Evolutionary conservation across 2,888 invertebrate genomes (phyloP).

Genomic region (Drosophila sordidapex): DNA sequence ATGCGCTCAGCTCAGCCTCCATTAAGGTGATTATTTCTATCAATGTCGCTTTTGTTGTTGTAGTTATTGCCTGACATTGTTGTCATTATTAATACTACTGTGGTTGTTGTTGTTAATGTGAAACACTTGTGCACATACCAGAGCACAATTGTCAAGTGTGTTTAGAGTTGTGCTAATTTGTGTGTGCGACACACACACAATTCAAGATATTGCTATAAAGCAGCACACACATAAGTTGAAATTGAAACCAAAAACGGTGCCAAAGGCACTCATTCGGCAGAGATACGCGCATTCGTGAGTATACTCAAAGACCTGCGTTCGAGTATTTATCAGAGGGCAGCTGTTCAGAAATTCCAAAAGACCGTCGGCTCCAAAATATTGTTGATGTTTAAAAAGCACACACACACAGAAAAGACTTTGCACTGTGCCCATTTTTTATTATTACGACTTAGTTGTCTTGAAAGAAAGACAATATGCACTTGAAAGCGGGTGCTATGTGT

Average conservation of each 20-base stretch:
- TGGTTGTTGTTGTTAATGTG: conserved; percentile 27
- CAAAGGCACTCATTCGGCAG: conserved; percentile 45
- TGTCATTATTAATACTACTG: conserved; percentile 31
- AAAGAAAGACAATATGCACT: conserved; percentile 9
- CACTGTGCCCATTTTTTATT: conserved; percentile 47
- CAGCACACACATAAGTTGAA: conserved; percentile 19
- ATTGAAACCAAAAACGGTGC: conserved; percentile 40
- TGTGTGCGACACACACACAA: conserved; percentile 22
- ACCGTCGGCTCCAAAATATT: conserved; percentile 10
- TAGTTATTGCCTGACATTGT: conserved; percentile 53
- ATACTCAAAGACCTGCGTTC: background rate
- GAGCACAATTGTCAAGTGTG: conserved; percentile 62
- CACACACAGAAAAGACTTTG: conserved; percentile 40
- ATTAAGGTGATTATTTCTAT: conserved; percentile 65
- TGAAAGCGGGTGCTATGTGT: background rate
- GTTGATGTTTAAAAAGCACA: conserved; percentile 30
- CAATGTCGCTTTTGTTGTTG: conserved; percentile 61
- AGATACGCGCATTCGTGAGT: conserved; percentile 38
- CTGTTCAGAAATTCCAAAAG: conserved; percentile 34
- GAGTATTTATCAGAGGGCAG: conserved; percentile 41
- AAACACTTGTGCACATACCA: conserved; percentile 69
- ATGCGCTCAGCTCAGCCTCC: conserved; percentile 36
- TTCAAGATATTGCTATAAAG: conserved; percentile 29
- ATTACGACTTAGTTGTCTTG: conserved; percentile 27
- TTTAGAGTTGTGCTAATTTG: conserved; percentile 58